phyloP scores from a whole-genome alignment of 2,113 vertebrate genomes.

The Micronycteris hirsuta region DNA sequence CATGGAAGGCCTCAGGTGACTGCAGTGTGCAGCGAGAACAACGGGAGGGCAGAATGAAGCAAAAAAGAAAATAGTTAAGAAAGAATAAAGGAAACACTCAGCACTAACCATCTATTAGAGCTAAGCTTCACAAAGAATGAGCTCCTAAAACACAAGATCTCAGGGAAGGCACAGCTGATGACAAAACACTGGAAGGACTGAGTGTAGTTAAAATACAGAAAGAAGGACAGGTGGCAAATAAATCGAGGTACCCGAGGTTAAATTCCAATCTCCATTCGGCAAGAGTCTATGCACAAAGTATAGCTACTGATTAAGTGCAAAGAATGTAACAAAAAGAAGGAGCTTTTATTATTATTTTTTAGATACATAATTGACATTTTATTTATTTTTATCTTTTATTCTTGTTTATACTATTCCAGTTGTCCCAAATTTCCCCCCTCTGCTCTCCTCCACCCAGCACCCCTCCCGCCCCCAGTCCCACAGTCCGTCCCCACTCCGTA shows the following conservation, averaged over 20 bases:
- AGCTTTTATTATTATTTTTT: not conserved
- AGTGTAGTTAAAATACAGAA: not conserved
- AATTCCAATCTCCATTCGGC: not conserved
- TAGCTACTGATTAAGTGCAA: not conserved
- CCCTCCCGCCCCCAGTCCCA: too few relatives aligned
- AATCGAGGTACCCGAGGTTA: not conserved
- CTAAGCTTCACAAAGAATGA: conserved; percentile 1
- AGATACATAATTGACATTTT: too few relatives aligned
- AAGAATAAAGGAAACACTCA: not conserved
- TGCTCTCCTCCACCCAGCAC: too few relatives aligned
- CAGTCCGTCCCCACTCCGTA: too few relatives aligned
- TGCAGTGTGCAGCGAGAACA: conserved; percentile 66
- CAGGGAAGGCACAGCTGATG: not conserved
- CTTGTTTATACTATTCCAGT: too few relatives aligned
- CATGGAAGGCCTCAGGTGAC: conserved; percentile 96
- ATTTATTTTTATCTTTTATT: too few relatives aligned
- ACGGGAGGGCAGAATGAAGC: not conserved
- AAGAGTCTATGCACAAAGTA: not conserved
- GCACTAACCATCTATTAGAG: not conserved
- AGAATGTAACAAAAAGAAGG: not conserved
- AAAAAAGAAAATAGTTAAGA: not conserved
- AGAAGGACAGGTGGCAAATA: not conserved
- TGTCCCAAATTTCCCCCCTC: too few relatives aligned
- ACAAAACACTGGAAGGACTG: not conserved
- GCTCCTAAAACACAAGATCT: not conserved